These are phyloP conservation scores for Leucoma salicis DNA, from an alignment of 2,888 invertebrate genomes.

Conservation along the genomic window DNA sequence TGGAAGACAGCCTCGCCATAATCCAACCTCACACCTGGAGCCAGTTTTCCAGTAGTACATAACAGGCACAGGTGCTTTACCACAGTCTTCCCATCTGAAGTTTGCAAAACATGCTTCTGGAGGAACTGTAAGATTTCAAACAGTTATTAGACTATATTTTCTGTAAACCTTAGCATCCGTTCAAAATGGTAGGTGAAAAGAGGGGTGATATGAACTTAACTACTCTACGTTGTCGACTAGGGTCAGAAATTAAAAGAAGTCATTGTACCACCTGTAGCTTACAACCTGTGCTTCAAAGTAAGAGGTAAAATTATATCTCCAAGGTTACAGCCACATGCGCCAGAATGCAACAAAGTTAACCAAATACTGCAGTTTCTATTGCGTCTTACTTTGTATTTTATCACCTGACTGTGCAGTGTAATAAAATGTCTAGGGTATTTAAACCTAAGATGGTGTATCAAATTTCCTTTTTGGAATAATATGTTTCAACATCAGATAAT, in stretches of 20 bases:
- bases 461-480: no score
- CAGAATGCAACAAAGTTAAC: constrained; percentile 2
- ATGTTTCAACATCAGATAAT: no score
- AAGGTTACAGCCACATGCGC: no score
- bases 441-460: background rate
- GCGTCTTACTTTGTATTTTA: constrained; percentile 7
- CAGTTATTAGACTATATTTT: background rate
- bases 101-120: constrained; percentile 54
- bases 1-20: constrained; percentile 69
- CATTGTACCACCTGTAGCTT: no score
- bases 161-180: no score
- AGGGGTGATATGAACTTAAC: no score
- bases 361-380: constrained; percentile 7
- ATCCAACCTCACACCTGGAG: constrained; percentile 67
- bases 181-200: no score
- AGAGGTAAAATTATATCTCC: no score
- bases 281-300: no score
- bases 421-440: background rate
- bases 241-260: no score
- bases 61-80: constrained; percentile 49
- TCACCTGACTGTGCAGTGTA: background rate
- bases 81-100: constrained; percentile 68
- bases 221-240: no score
- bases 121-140: constrained; percentile 37
- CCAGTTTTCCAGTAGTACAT: constrained; percentile 69